phyloP scores from a whole-genome alignment of 1,140 invertebrate genomes.

The Diachasmimorpha longicaudata region DNA sequence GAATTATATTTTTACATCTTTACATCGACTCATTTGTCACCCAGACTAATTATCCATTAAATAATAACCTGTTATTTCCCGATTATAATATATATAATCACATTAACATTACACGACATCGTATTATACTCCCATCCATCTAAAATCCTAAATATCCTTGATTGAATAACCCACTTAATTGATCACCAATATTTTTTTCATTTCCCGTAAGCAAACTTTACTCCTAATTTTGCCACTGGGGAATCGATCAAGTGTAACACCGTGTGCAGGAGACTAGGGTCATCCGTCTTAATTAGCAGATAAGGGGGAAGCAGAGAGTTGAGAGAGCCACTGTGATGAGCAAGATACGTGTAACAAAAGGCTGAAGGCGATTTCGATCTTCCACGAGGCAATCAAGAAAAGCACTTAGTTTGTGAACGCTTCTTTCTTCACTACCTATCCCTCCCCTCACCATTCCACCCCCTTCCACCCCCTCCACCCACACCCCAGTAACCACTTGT shows the following conservation, averaged over 20 bases:
- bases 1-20: too few species aligned
- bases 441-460: too few species aligned
- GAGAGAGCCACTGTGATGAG: neutral
- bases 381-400: neutral
- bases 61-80: too few species aligned
- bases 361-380: neutral
- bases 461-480: too few species aligned
- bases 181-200: too few species aligned
- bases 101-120: too few species aligned
- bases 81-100: too few species aligned
- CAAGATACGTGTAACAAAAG: neutral
- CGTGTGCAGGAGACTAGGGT: neutral
- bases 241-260: neutral
- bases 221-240: neutral
- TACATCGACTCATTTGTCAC: too few species aligned
- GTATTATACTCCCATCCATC: too few species aligned
- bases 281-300: neutral
- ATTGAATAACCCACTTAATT: neutral
- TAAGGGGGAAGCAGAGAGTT: neutral
- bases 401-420: neutral
- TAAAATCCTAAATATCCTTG: too few species aligned
- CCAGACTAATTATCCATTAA: too few species aligned
- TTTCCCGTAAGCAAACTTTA: neutral
- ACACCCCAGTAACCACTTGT: neutral
- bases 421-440: neutral